Conservation (phyloP, 1,140 invertebrate genomes). For the Nilaparvata lugens region DNA sequence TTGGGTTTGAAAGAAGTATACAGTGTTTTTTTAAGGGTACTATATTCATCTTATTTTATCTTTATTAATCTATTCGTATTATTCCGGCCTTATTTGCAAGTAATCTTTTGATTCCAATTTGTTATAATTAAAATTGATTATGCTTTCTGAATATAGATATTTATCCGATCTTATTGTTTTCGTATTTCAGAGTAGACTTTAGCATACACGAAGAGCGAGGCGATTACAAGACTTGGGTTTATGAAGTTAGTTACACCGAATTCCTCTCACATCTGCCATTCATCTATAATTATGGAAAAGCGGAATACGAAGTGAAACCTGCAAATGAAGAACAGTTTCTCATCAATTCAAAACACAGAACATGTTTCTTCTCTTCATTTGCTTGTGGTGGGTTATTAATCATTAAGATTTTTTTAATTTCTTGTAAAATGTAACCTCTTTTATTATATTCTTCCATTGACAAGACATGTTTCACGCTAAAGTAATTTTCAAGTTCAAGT, state of each 20-base stretch:
- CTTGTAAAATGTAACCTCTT: neutral
- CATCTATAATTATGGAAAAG: constrained; percentile 44
- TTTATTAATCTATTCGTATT: too few relatives aligned
- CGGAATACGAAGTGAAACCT: constrained; percentile 46
- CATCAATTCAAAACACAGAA: constrained; percentile 51
- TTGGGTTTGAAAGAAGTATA: too few relatives aligned
- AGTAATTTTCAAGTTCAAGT: too few relatives aligned
- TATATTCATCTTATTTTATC: too few relatives aligned
- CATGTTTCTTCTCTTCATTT: constrained; percentile 47
- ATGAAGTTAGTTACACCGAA: constrained; percentile 55
- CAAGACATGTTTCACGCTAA: too few relatives aligned
- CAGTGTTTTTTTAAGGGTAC: too few relatives aligned
- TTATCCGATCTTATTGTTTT: constrained; percentile 14
- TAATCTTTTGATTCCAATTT: constrained; percentile 15
- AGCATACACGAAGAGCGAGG: constrained; percentile 50
- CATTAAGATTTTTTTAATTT: constrained; percentile 7
- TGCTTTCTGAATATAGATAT: neutral
- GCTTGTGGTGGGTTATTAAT: constrained; percentile 47
- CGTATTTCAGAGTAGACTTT: constrained; percentile 48
- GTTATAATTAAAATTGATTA: constrained; percentile 7
- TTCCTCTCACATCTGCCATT: constrained; percentile 51
- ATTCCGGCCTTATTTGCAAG: too few relatives aligned
- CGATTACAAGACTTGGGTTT: constrained; percentile 58
- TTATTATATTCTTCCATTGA: too few relatives aligned
- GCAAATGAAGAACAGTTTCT: constrained; percentile 36